Evolutionary conservation across 2,888 invertebrate species (phyloP).

Genomic region (Clusia tigrina): DNA sequence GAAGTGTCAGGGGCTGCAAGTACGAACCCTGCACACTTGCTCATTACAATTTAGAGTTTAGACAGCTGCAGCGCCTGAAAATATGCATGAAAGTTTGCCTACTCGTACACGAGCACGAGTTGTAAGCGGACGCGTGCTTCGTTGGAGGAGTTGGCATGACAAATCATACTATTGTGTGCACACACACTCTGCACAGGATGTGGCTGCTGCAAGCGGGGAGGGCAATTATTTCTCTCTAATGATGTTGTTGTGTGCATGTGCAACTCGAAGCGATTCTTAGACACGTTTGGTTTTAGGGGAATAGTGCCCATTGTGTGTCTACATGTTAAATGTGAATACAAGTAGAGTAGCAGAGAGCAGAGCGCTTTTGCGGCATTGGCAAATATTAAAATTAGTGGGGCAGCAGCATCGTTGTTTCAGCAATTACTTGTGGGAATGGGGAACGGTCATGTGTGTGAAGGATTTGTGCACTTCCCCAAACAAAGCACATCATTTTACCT

Average conservation of each 20-base stretch:
- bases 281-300: constrained; percentile 3
- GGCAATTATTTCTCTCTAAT: constrained; percentile 8
- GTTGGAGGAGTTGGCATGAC: constrained; percentile 24
- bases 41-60: constrained; percentile 22
- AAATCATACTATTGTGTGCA: constrained; percentile 16
- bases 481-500: neutral
- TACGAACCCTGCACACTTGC: constrained; percentile 12
- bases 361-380: neutral
- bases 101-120: neutral
- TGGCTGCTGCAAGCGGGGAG: neutral
- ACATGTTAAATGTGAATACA: neutral
- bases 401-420: neutral
- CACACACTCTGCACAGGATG: neutral
- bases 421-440: neutral
- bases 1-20: constrained; percentile 14
- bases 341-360: neutral
- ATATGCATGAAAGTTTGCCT: constrained; percentile 14
- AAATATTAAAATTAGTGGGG: neutral
- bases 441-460: neutral
- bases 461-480: neutral
- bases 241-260: constrained; percentile 3
- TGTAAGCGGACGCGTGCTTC: constrained; percentile 8
- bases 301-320: constrained; percentile 4
- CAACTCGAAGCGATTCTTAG: constrained; percentile 4
- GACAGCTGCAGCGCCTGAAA: constrained; percentile 18